Percentiles rank a stretch among this genome's conserved stretches.
phyloP scores from a whole-genome alignment of 2,113 vertebrate species.

The Asarcornis scutulata region DNA sequence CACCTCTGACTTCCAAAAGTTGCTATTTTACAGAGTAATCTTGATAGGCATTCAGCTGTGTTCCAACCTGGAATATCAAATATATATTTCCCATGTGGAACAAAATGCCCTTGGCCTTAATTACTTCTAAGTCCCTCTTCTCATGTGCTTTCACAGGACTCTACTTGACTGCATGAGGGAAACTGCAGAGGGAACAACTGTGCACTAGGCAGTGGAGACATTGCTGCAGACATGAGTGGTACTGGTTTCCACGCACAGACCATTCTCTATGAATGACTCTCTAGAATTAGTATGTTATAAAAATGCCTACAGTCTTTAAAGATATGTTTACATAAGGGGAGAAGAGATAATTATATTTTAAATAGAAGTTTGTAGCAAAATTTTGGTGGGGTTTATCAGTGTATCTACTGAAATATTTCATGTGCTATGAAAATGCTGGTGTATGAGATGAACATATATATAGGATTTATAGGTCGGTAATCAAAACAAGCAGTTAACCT shows the following conservation, averaged over 20 bases:
- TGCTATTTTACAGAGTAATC: background rate
- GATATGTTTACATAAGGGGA: background rate
- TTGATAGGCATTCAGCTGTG: background rate
- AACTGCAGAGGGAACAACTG: background rate
- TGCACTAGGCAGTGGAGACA: fast-evolving
- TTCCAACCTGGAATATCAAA: background rate
- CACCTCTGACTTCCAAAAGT: background rate
- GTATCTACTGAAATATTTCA: background rate
- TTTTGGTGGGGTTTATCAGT: background rate
- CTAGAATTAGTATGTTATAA: background rate
- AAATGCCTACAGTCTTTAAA: background rate
- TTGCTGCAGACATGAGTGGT: background rate
- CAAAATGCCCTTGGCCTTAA: background rate
- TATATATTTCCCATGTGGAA: background rate
- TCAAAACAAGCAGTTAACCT: background rate
- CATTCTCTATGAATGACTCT: background rate
- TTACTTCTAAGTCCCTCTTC: background rate
- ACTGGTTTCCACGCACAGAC: background rate
- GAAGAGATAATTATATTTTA: background rate
- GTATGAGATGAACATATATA: background rate
- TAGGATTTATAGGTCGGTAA: background rate
- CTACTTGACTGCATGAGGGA: fast-evolving
- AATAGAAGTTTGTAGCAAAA: background rate
- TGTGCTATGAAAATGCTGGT: background rate
- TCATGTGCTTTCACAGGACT: fast-evolving